A percentile compares a stretch with the other conserved stretches of the same genome.
Evolutionary conservation across 2,797 vertebrate genomes (phyloP).

Genomic region (Sebastes melanostomus): DNA sequence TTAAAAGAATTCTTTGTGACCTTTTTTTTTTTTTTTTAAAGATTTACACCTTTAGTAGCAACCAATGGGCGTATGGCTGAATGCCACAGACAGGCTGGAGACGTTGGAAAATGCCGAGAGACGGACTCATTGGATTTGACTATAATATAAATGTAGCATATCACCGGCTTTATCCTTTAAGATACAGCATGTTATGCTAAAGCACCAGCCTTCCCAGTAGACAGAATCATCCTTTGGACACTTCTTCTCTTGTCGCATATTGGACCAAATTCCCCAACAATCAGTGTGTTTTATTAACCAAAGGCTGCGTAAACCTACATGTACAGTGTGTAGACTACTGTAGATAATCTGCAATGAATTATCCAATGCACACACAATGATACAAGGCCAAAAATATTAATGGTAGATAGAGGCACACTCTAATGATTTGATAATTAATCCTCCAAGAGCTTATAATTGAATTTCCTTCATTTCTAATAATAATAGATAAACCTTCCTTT

Average conservation of each 20-base stretch:
- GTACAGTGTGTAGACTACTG: neutral
- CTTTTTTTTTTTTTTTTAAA: no score
- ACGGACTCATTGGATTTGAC: no score
- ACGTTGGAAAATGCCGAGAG: no score
- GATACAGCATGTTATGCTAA: neutral
- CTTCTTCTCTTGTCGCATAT: neutral
- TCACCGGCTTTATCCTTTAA: neutral
- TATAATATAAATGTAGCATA: neutral
- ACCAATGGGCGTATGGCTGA: no score
- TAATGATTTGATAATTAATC: constrained; percentile 18
- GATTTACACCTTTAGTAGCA: no score
- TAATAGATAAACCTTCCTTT: constrained; percentile 26
- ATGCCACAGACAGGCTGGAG: no score
- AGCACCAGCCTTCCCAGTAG: neutral
- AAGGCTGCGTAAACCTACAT: neutral
- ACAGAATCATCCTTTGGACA: neutral
- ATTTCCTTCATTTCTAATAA: constrained; percentile 25
- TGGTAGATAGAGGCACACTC: neutral
- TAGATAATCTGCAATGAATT: neutral
- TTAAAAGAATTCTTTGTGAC: no score
- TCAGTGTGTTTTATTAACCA: neutral
- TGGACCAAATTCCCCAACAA: neutral
- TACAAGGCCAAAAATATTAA: neutral
- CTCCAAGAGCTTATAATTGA: neutral
- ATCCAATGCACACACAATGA: neutral